Evolutionary conservation across 2,888 invertebrate genomes (phyloP), one percentile per base, ranked within the genome.

Genomic region (Drosophila limbata): DNA sequence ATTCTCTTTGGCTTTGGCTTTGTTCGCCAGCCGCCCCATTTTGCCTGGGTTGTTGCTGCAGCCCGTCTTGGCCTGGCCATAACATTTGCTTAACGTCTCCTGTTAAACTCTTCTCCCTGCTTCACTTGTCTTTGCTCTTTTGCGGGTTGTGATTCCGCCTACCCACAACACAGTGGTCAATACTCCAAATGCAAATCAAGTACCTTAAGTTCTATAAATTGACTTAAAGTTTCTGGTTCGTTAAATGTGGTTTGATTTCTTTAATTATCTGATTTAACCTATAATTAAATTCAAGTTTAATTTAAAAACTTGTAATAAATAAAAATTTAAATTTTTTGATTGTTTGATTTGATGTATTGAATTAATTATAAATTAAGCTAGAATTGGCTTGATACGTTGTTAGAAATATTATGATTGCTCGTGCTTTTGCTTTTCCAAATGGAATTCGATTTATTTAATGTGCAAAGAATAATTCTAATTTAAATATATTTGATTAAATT

Each of bases 1-100:
- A 86, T 86, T 81, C 77, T 62, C 52, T 79, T 73, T 63, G 77
- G 72, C 77, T 78, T 69, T 77, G 69, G 67, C 77, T 84, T 82
- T 83, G 83, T 80, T 84, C 73, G 42, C 69, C 70, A 73, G 73
- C 84, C 84, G 84, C 84, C 87, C 82, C 84, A 84, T 78, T 82
- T 84, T 68, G 75, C 73, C 69, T 55, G 42, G 40, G 56, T 45
- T 44, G 48, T 56, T 45, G 42, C 40, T 45, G 33, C 53, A 31
- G 39, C 68, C 61, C 45, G 57, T 61, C 71, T 60, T 65, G 67
- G 77, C 67, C 67, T 66, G 80, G 71, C 84, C 73, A 81, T 84
- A 84, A 84, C 84, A 84, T 87, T 84, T 74, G 82, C 79, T 84
- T 76, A 80, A 80, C 84, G 84, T 78, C 87, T 87, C 84, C 87